Conservation (phyloP, 2,888 invertebrate species). For the Frankliniella fusca region DNA sequence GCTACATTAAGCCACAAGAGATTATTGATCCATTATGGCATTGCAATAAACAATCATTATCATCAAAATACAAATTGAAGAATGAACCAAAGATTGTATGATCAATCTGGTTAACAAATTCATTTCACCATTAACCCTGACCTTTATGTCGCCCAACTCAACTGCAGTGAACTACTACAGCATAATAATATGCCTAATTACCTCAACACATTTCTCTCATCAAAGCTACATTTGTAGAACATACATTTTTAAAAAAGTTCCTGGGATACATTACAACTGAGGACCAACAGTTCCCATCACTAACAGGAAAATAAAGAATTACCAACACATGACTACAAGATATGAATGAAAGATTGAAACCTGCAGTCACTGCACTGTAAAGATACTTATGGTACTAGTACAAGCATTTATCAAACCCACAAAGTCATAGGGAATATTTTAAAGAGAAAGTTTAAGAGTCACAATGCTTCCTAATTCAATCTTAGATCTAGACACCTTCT, state of each 20-base stretch:
- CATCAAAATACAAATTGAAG: slow-evolving; percentile 25
- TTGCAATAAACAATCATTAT: slow-evolving; percentile 23
- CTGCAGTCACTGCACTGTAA: slow-evolving; percentile 26
- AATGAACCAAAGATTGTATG: slow-evolving; percentile 25
- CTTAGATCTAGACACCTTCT: slow-evolving; percentile 16
- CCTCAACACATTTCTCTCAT: slow-evolving; percentile 12
- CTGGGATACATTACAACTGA: slow-evolving; percentile 30
- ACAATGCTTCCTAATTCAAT: slow-evolving; percentile 35
- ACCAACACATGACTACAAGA: slow-evolving; percentile 33
- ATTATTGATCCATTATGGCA: slow-evolving; percentile 25
- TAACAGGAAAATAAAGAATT: slow-evolving; percentile 34
- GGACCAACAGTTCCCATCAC: slow-evolving; percentile 32
- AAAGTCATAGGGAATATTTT: slow-evolving; percentile 38
- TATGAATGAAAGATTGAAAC: slow-evolving; percentile 26
- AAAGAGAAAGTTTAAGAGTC: slow-evolving; percentile 34
- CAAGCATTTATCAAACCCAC: slow-evolving; percentile 38
- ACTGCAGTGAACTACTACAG: slow-evolving; percentile 27
- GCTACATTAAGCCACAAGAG: slow-evolving; percentile 24
- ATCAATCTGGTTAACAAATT: slow-evolving; percentile 25
- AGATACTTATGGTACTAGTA: slow-evolving; percentile 21
- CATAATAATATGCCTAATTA: slow-evolving; percentile 24
- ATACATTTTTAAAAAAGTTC: slow-evolving; percentile 21
- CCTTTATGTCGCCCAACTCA: slow-evolving; percentile 32
- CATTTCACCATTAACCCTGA: slow-evolving; percentile 33
- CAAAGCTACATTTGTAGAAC: slow-evolving; percentile 23